phyloP scores from a whole-genome alignment of 2,113 vertebrate species.

The Sinocyclocheilus maitianheensis region DNA sequence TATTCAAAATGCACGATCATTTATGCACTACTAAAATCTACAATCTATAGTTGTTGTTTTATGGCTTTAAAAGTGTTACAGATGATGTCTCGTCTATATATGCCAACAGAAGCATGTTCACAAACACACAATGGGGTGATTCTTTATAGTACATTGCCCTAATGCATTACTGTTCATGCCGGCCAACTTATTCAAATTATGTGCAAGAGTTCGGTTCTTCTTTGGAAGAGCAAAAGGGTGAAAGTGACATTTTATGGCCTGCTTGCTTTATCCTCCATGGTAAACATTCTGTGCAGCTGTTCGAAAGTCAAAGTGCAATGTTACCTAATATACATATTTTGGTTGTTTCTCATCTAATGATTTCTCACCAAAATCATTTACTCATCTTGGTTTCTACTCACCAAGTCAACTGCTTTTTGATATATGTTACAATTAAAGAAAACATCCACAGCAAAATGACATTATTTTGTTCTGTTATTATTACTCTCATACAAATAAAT shows the following conservation, averaged over 20 bases:
- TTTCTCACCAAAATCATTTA: background rate
- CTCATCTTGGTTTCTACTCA: background rate
- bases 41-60: background rate
- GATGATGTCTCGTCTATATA: background rate
- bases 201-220: background rate
- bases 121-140: conserved; percentile 1
- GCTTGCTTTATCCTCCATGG: background rate
- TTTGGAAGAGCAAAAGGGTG: background rate
- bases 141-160: background rate
- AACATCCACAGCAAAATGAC: background rate
- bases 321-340: background rate
- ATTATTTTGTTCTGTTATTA: background rate
- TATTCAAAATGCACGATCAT: background rate
- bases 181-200: background rate
- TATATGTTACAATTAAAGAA: background rate
- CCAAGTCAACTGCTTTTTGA: background rate
- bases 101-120: background rate
- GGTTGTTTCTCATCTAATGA: background rate
- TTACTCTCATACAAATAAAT: background rate
- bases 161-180: background rate
- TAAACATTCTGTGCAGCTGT: background rate
- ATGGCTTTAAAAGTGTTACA: background rate
- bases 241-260: conserved; percentile 2
- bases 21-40: background rate
- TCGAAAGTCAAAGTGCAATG: conserved; percentile 1